Base-by-base conservation (phyloP, 2,113 vertebrate species). In the Anarhynchus alexandrinus region DNA sequence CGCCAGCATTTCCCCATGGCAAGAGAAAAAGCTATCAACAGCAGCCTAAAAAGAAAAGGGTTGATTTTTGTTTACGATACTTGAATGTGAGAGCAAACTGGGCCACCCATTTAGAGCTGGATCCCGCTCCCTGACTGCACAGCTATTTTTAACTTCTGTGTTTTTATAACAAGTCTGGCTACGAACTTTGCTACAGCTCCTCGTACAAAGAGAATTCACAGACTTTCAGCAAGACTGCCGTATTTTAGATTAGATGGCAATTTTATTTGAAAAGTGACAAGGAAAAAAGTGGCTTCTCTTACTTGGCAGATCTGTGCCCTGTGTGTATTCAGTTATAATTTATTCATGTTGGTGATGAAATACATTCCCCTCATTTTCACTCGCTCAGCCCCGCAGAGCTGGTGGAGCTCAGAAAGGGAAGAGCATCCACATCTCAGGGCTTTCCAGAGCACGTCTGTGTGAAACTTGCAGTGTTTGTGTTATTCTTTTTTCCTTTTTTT, bases 71-170 rank as follows among this genome's bases (percentile, higher is more conserved):
- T 91, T 95, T 93, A 94, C 2, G 1, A 27, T 52, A 38, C n/a
- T 66, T 30, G 58, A 87, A 67, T 76, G 54, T 29, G 82, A 80
- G 81, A 94, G 84, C 89, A 95, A 97, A 97, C 74, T 90, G 95
- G 95, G 95, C 91, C 97, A 95, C 86, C 71, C 89, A 83, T 96
- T 97, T 91, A 64, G 84, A 91, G 78, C 62, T 91, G 86, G 71
- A 93, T 95, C 65, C 81, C 22, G 43, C 88, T 89, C 69, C 72
- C 38, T 85, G 72, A 58, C 57, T 94, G 66, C 5, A 3, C 34
- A 85, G 62, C 71, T 96, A 95, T 95, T 97, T 97, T 96, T 95
- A 95, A 79, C 70, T 89, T 70, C 51, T 58, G 26, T 95, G 82
- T 89, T 95, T 82, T 91, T 47, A 29, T 73, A 80, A 54, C 18